Conservation (phyloP, 53 echinoderm and acorn worm species). For the Holothuria scabra region DNA sequence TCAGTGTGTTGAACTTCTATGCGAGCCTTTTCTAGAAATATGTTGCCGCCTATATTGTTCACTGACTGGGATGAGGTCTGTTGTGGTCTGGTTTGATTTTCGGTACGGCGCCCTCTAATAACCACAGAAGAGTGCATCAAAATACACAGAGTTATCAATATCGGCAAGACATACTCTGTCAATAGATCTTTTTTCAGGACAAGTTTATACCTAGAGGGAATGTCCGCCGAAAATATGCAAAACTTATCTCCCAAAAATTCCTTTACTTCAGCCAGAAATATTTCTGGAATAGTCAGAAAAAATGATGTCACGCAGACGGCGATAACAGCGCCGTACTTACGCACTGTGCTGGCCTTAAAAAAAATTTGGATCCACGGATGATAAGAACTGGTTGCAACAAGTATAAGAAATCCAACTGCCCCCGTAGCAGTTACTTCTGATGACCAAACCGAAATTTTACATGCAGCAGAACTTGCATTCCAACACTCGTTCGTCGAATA, state of each 20-base stretch:
- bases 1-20: not conserved
- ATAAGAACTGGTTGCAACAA: not conserved
- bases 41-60: too few relatives aligned
- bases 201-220: not conserved
- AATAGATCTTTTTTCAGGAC: slow-evolving; percentile 16
- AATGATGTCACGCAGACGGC: not conserved
- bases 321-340: not conserved
- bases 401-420: not conserved
- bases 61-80: too few relatives aligned
- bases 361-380: not conserved
- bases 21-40: not conserved
- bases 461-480: slow-evolving; percentile 16
- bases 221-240: not conserved
- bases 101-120: too few relatives aligned
- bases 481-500: slow-evolving; percentile 15
- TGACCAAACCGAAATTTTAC: slow-evolving; percentile 9
- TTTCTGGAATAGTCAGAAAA: not conserved
- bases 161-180: slow-evolving; percentile 3
- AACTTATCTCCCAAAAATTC: not conserved
- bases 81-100: too few relatives aligned
- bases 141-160: not conserved
- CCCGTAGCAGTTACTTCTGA: slow-evolving; percentile 10
- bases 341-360: not conserved
- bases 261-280: slow-evolving; percentile 25
- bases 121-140: not conserved